A percentile compares a stretch with the other conserved stretches of the same genome.
phyloP scores from a whole-genome alignment of 2,888 invertebrate genomes.

The Xestobium rufovillosum region DNA sequence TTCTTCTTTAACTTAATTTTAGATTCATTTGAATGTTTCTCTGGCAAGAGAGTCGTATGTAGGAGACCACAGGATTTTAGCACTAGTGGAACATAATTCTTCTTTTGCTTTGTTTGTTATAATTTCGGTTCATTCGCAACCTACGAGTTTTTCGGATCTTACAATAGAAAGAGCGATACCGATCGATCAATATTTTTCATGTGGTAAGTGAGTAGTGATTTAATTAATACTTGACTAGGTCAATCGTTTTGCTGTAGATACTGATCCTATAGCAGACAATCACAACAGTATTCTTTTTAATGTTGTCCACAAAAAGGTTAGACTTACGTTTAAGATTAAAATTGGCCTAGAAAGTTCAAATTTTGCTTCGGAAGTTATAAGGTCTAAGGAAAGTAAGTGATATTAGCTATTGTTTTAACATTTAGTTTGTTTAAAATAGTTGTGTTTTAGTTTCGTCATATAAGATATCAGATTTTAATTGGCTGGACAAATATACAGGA shows the following conservation, averaged over 20 bases:
- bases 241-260: slow-evolving; percentile 40
- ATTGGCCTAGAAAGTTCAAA: slow-evolving; percentile 57
- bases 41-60: slow-evolving; percentile 44
- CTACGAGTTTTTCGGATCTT: slow-evolving; percentile 67
- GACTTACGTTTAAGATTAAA: slow-evolving; percentile 49
- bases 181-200: slow-evolving; percentile 70
- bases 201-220: slow-evolving; percentile 44
- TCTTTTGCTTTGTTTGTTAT: slow-evolving; percentile 52
- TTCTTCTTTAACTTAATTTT: slow-evolving; percentile 25
- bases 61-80: slow-evolving; percentile 49
- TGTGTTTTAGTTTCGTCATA: slow-evolving; percentile 33
- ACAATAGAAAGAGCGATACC: slow-evolving; percentile 75
- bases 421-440: slow-evolving; percentile 18
- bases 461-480: slow-evolving; percentile 44
- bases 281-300: slow-evolving; percentile 49
- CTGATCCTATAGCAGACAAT: slow-evolving; percentile 45
- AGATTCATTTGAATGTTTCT: slow-evolving; percentile 42
- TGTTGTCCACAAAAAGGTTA: slow-evolving; percentile 46
- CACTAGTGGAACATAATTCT: slow-evolving; percentile 51
- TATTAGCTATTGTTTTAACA: neutral
- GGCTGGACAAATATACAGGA: slow-evolving; percentile 54
- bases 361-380: slow-evolving; percentile 66
- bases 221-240: slow-evolving; percentile 4
- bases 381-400: slow-evolving; percentile 57
- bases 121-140: slow-evolving; percentile 54